Evolutionary conservation across 35 echinoderm and acorn worm species (phyloP).

Genomic region (Apostichopus californicus): DNA sequence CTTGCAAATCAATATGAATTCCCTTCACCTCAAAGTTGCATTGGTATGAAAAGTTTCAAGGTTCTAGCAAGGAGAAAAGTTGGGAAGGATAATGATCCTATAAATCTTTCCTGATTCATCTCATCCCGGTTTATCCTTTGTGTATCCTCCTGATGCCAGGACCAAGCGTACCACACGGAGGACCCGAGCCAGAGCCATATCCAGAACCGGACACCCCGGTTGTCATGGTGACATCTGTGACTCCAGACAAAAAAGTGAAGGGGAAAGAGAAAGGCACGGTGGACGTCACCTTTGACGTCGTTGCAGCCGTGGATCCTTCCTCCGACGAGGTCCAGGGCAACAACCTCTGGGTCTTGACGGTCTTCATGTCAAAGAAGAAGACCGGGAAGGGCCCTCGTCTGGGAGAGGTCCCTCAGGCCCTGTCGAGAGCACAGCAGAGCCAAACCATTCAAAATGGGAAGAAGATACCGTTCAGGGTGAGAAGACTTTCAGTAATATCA

Average conservation of each 20-base stretch:
- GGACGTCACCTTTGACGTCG: slow-evolving; percentile 49
- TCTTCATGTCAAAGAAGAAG: slow-evolving; percentile 45
- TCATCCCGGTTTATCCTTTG: background rate
- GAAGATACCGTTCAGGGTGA: slow-evolving; percentile 10
- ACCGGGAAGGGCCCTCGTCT: slow-evolving; percentile 48
- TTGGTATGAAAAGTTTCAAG: too few species aligned
- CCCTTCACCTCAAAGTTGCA: too few species aligned
- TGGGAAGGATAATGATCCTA: background rate
- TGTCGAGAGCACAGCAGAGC: slow-evolving; percentile 1
- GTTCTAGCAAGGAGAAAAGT: background rate
- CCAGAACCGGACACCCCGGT: background rate
- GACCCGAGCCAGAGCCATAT: background rate
- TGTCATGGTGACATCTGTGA: background rate
- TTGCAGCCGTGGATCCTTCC: slow-evolving; percentile 4
- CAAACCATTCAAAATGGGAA: slow-evolving; percentile 38
- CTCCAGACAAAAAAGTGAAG: slow-evolving; percentile 26
- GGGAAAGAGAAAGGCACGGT: background rate
- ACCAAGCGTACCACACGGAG: background rate
- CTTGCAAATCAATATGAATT: too few species aligned
- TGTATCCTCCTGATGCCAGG: background rate
- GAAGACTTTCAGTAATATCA: too few species aligned
- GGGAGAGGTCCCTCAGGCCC: slow-evolving; percentile 15
- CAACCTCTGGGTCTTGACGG: slow-evolving; percentile 25
- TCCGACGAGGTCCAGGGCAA: background rate
- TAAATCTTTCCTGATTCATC: too few species aligned